Percentiles rank a stretch among this genome's conserved stretches.
These are phyloP conservation scores for Halichoeres trimaculatus DNA, from an alignment of 2,113 vertebrate species.

Conservation along the genomic window DNA sequence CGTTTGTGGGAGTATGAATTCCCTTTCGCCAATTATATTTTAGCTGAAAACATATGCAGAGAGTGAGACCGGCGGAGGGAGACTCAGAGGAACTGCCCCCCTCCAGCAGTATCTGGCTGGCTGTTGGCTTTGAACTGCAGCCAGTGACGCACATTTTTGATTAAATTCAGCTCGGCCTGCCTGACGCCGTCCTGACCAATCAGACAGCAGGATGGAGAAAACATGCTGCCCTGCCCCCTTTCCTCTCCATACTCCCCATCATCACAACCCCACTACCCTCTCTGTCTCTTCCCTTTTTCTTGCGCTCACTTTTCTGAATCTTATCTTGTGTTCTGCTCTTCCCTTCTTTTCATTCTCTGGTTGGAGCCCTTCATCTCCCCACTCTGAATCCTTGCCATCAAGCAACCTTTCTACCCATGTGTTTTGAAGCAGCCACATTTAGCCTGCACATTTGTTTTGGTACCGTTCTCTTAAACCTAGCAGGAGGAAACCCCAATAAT, in stretches of 20 bases:
- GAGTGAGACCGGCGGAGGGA: background rate
- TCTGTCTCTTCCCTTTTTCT: conserved; percentile 55
- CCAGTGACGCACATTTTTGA: conserved; percentile 87
- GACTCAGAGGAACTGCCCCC: conserved; percentile 26
- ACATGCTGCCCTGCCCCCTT: conserved; percentile 61
- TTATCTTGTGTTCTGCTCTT: background rate
- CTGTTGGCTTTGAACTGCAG: conserved; percentile 82
- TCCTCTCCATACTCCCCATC: conserved; percentile 40
- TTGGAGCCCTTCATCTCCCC: conserved; percentile 54
- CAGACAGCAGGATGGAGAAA: conserved; percentile 40
- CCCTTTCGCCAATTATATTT: conserved; percentile 3
- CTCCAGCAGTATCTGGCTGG: conserved; percentile 76
- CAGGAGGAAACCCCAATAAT: too few relatives aligned
- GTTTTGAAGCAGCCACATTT: too few relatives aligned
- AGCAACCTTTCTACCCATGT: conserved; percentile 33
- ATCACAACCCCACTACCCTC: conserved; percentile 55
- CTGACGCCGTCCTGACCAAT: conserved; percentile 67
- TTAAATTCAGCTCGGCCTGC: conserved; percentile 83
- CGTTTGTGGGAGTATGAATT: conserved; percentile 11
- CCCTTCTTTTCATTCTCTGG: background rate
- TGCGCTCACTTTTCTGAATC: background rate
- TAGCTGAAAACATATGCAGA: conserved; percentile 21
- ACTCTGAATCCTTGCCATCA: background rate
- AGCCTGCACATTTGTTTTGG: too few relatives aligned
- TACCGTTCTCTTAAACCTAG: too few relatives aligned